These are phyloP conservation scores for Pontoporia blainvillei DNA, from an alignment of 2,113 vertebrate genomes.

Conservation along the genomic window DNA sequence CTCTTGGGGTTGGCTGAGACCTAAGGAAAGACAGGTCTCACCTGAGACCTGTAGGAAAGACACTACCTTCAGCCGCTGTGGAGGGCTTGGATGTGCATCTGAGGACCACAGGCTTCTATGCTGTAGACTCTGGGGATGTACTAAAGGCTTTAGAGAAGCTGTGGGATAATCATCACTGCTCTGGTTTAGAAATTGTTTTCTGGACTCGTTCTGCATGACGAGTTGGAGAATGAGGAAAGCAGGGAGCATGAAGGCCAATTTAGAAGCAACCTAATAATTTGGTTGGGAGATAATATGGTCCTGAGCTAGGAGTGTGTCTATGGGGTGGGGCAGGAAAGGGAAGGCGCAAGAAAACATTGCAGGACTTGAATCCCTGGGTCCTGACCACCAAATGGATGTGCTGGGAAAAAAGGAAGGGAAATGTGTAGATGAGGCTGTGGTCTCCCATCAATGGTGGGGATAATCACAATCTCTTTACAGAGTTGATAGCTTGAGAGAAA, in stretches of 20 bases:
- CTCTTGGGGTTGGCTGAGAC: neutral
- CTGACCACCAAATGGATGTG: neutral
- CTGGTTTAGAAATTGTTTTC: neutral
- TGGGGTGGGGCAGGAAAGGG: neutral
- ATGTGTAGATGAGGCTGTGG: neutral
- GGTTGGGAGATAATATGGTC: neutral
- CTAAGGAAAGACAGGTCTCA: too few relatives aligned
- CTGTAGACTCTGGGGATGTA: neutral
- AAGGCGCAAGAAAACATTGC: neutral
- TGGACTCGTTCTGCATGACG: neutral
- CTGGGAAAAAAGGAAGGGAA: neutral
- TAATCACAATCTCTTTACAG: neutral
- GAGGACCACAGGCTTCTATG: neutral
- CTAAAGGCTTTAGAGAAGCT: neutral
- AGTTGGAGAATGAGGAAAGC: neutral
- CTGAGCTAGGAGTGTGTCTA: neutral
- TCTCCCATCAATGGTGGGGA: neutral
- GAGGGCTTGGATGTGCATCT: neutral
- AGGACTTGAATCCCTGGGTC: neutral
- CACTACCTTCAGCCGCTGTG: rapidly evolving
- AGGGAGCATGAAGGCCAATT: neutral
- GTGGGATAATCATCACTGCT: neutral
- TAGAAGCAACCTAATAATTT: neutral
- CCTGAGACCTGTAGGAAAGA: neutral
- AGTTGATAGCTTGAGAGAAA: neutral